Conservation (phyloP, 2,888 invertebrate species). For the Ichneumoninae sp. region DNA sequence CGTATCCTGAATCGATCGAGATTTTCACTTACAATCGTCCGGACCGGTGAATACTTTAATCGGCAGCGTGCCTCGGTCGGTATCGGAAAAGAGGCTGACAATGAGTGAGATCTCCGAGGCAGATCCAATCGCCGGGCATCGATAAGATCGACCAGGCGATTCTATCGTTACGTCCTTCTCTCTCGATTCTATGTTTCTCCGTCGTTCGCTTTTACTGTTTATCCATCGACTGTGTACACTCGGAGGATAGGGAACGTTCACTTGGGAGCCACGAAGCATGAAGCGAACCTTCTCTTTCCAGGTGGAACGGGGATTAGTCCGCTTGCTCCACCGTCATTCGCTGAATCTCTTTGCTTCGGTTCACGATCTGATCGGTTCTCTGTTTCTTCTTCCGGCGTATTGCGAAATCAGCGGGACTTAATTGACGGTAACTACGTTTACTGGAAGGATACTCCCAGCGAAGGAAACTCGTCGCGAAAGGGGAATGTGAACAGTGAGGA, state of each 20-base stretch:
- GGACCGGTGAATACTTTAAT: slow-evolving; percentile 17
- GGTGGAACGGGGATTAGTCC: slow-evolving; percentile 61
- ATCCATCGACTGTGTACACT: slow-evolving; percentile 50
- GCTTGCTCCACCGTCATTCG: slow-evolving; percentile 31
- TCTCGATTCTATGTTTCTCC: slow-evolving; percentile 11
- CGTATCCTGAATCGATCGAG: slow-evolving; percentile 62
- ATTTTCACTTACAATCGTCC: slow-evolving; percentile 53
- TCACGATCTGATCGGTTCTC: slow-evolving; percentile 27
- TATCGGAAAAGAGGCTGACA: slow-evolving; percentile 64
- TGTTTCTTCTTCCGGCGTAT: slow-evolving; percentile 32
- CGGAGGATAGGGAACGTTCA: slow-evolving; percentile 49
- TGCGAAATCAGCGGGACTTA: slow-evolving; percentile 37
- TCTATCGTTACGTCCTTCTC: slow-evolving; percentile 42
- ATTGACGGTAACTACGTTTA: slow-evolving; percentile 25
- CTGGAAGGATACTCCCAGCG: background rate
- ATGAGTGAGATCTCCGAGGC: slow-evolving; percentile 66
- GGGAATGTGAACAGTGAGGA: background rate
- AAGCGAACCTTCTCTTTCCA: slow-evolving; percentile 59
- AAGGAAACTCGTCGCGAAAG: background rate
- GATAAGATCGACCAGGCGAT: slow-evolving; percentile 62
- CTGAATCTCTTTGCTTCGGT: slow-evolving; percentile 30
- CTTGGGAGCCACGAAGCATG: slow-evolving; percentile 57
- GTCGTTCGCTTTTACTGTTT: slow-evolving; percentile 1
- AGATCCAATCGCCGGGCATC: slow-evolving; percentile 60
- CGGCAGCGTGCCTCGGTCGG: slow-evolving; percentile 12